Base-by-base conservation (phyloP, 2,797 vertebrate genomes). In the Chloroceryle inda region DNA sequence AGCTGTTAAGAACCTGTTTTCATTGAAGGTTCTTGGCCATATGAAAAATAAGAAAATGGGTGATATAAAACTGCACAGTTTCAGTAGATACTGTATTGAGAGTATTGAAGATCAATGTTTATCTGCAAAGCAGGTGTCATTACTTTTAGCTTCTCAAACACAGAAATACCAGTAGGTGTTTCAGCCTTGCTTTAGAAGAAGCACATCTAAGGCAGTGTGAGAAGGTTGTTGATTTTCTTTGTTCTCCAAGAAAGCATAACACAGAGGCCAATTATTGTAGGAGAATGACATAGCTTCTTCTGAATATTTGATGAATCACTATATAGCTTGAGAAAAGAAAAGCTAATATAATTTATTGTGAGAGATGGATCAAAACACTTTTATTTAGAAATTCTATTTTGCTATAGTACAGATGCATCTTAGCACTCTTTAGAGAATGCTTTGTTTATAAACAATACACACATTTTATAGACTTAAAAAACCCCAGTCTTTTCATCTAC, bases 111-210 rank as follows among this genome's bases (percentile, higher is more conserved):
- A 49, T 19, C 1, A 5, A 81, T 58, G 53, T 58, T 95, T 83
- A 58, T 77, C 61, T 61, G 29, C 56, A 83, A 81, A 83, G 53
- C 56, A 83, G 42, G 31, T 76, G 63, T 83, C 68, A 71, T 55
- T 91, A n/a, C 61, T 66, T 91, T 50, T 72, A 66, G 22, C 29
- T 86, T 83, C 61, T 89, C 68, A 56, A n/a, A 85, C 17, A 88
- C 17, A 95, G 23, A 67, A 23, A 49, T 17, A 58, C n/a, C 2
- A 1, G 40, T 64, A 38, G 44, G 61, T 85, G 69, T 89, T 94
- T 74, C 63, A 83, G 56, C 33, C 63, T 91, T 91, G 49, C 61
- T 94, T 89, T 77, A 56, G 56, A 82, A 89, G 77, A 74, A 82
- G 13, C 1, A 20, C 23, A 58, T 56, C 27, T 68, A 19, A 85